A percentile compares a stretch with the other conserved stretches of the same genome.
These are phyloP conservation scores for Gonocerus acuteangulatus DNA, from an alignment of 2,888 invertebrate genomes.

Conservation along the genomic window DNA sequence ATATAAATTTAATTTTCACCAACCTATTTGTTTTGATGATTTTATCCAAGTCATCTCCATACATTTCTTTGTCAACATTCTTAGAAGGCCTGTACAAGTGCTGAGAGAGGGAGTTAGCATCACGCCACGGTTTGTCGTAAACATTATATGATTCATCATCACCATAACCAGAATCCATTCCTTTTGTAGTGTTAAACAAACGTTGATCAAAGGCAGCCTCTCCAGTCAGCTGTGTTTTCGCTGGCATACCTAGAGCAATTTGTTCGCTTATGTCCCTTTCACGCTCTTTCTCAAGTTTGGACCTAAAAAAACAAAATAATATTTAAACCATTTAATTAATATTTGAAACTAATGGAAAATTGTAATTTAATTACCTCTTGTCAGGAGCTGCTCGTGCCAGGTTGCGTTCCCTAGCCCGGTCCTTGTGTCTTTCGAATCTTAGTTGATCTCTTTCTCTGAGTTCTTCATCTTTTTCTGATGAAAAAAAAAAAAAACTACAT, in stretches of 20 bases:
- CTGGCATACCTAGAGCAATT: constrained; percentile 92
- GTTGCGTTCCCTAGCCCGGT: constrained; percentile 87
- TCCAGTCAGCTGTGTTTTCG: constrained; percentile 59
- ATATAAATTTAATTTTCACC: too few relatives aligned
- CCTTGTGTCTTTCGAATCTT: constrained; percentile 81
- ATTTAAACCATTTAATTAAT: not conserved
- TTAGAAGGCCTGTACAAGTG: constrained; percentile 85
- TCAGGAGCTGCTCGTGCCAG: constrained; percentile 89
- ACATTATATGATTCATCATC: constrained; percentile 97
- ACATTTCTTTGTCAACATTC: constrained; percentile 81
- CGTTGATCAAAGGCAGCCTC: constrained; percentile 92
- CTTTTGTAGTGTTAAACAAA: constrained; percentile 85
- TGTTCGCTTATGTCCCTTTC: constrained; percentile 98
- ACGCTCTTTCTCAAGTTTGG: constrained; percentile 77
- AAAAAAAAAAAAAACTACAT: constrained; percentile 26
- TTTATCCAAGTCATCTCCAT: constrained; percentile 82
- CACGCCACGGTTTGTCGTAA: constrained; percentile 97
- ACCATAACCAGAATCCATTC: constrained; percentile 90
- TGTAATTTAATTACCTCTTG: constrained; percentile 54
- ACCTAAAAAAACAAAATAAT: too few relatives aligned
- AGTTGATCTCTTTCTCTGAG: constrained; percentile 76
- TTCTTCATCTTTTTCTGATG: constrained; percentile 60
- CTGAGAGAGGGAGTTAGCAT: constrained; percentile 72
- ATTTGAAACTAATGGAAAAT: not conserved
- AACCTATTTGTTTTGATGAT: constrained; percentile 77